phyloP scores from a whole-genome alignment of 2,797 vertebrate genomes.

The Sebastes vulpes region DNA sequence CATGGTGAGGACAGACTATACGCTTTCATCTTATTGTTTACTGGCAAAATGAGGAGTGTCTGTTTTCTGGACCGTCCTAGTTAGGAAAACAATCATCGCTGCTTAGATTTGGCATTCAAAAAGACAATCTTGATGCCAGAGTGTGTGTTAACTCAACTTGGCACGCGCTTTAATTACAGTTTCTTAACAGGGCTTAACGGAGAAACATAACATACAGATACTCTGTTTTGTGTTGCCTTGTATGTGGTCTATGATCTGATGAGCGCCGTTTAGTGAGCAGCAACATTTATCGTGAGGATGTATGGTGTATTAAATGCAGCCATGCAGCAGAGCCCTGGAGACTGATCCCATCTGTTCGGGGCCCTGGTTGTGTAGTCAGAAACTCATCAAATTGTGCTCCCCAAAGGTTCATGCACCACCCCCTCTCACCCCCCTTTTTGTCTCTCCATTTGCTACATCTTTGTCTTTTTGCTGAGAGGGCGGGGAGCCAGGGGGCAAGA shows the following conservation, averaged over 20 bases:
- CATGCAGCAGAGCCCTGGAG: conserved; percentile 72
- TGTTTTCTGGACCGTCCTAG: conserved; percentile 36
- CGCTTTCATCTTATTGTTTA: conserved; percentile 54
- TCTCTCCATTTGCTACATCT: conserved; percentile 78
- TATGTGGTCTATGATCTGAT: conserved; percentile 18
- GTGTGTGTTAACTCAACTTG: conserved; percentile 51
- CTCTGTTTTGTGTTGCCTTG: conserved; percentile 21
- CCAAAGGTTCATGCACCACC: conserved; percentile 53
- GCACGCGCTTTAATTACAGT: conserved; percentile 48
- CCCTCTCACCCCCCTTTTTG: conserved; percentile 40
- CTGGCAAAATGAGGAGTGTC: conserved; percentile 45
- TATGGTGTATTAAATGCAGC: conserved; percentile 61
- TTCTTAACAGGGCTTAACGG: conserved; percentile 17
- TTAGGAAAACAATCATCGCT: conserved; percentile 48
- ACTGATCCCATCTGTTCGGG: conserved; percentile 83
- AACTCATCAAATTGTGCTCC: conserved; percentile 80
- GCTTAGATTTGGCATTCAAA: conserved; percentile 62
- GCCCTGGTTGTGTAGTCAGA: conserved; percentile 70
- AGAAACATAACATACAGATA: conserved; percentile 43
- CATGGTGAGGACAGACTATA: conserved; percentile 28
- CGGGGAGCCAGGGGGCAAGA: conserved; percentile 66
- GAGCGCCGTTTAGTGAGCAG: conserved; percentile 25
- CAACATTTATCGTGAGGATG: conserved; percentile 43
- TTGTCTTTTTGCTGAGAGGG: conserved; percentile 77
- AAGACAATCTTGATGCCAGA: conserved; percentile 45